These are phyloP conservation scores for Microdon myrmicae DNA, from an alignment of 2,888 invertebrate species.

Conservation along the genomic window DNA sequence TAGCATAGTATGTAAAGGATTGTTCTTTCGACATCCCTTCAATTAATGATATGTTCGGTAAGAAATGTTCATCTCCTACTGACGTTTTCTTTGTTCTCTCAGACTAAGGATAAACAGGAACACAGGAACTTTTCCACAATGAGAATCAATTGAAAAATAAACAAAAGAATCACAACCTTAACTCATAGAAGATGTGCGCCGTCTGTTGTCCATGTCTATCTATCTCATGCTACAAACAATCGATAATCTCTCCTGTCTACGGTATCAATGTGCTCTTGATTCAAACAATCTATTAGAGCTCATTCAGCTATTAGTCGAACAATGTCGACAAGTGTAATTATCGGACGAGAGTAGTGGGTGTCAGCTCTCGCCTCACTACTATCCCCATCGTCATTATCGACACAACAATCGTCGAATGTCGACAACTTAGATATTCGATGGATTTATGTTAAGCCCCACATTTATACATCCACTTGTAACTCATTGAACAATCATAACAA, in stretches of 20 bases:
- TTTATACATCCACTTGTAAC: slow-evolving; percentile 49
- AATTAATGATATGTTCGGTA: too few species aligned
- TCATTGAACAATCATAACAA: slow-evolving; percentile 49
- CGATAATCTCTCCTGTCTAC: slow-evolving; percentile 10
- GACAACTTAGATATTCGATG: slow-evolving; percentile 48
- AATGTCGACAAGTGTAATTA: slow-evolving; percentile 42
- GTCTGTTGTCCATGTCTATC: too few species aligned
- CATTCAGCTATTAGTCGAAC: slow-evolving; percentile 23
- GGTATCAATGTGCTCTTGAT: background rate
- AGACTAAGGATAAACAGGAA: too few species aligned
- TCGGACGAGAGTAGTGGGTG: slow-evolving; percentile 9
- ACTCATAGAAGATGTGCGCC: too few species aligned
- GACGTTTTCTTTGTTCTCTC: too few species aligned
- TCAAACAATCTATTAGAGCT: slow-evolving; percentile 27
- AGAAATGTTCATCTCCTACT: too few species aligned
- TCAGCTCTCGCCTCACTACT: background rate
- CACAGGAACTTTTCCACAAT: too few species aligned
- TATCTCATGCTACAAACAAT: too few species aligned
- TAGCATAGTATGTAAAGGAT: too few species aligned
- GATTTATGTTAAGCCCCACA: slow-evolving; percentile 44
- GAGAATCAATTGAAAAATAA: too few species aligned
- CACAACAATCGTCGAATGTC: slow-evolving; percentile 14
- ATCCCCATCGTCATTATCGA: slow-evolving; percentile 1
- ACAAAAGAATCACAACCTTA: too few species aligned
- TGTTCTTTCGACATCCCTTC: too few species aligned